Evolutionary conservation across 2,113 vertebrate genomes (phyloP).

Genomic region (Elephantulus edwardii): DNA sequence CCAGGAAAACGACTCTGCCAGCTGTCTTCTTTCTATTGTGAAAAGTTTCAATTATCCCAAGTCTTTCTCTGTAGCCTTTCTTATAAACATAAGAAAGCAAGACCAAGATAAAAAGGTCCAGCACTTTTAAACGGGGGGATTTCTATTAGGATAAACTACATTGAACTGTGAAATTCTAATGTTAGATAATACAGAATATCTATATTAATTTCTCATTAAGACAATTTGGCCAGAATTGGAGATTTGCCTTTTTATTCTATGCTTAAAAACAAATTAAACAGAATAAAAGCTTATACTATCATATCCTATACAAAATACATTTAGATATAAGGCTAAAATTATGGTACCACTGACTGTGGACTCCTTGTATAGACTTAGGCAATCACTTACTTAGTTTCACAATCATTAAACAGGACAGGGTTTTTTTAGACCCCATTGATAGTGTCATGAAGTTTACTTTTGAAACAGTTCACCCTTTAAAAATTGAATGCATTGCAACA

Average conservation of each 20-base stretch:
- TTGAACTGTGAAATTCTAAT: neutral
- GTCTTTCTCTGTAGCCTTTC: slow-evolving; percentile 27
- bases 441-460: neutral
- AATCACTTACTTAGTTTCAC: neutral
- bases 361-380: neutral
- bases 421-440: neutral
- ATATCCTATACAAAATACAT: neutral
- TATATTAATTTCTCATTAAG: neutral
- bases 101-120: neutral
- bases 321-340: neutral
- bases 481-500: slow-evolving; percentile 1
- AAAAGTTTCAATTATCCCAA: slow-evolving; percentile 61
- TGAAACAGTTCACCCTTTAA: neutral
- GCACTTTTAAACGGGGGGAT: neutral
- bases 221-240: neutral
- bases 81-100: slow-evolving; percentile 38
- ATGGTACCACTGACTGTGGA: neutral
- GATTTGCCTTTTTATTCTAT: neutral
- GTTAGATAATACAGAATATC: neutral
- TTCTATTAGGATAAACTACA: neutral
- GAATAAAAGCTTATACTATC: neutral
- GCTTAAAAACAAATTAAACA: neutral
- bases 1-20: slow-evolving; percentile 47
- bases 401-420: neutral
- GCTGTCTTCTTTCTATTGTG: slow-evolving; percentile 59